These are phyloP conservation scores for Phaenicophaeus curvirostris DNA, from an alignment of 2,797 vertebrate species.

Conservation along the genomic window DNA sequence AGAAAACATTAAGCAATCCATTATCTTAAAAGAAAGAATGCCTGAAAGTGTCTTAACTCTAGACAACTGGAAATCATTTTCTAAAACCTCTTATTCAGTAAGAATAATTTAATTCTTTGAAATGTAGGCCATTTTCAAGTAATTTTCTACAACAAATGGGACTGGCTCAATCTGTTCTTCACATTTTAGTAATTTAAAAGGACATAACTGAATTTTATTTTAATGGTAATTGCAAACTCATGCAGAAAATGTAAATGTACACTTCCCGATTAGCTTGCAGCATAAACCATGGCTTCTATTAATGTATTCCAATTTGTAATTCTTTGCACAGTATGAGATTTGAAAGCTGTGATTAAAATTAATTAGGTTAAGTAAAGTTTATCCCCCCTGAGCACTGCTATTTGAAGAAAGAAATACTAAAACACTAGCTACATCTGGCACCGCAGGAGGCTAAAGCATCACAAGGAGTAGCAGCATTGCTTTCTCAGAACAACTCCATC, in stretches of 20 bases:
- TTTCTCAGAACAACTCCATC: constrained; percentile 42
- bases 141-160: constrained; percentile 71
- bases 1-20: constrained; percentile 28
- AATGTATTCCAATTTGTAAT: constrained; percentile 85
- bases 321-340: constrained; percentile 85
- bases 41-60: constrained; percentile 52
- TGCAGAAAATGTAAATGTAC: constrained; percentile 83
- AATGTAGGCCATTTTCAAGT: constrained; percentile 70
- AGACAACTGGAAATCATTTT: constrained; percentile 64
- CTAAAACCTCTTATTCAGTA: constrained; percentile 37
- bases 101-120: constrained; percentile 68
- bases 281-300: constrained; percentile 80
- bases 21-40: constrained; percentile 39
- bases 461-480: constrained; percentile 16
- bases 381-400: constrained; percentile 81
- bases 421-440: constrained; percentile 76
- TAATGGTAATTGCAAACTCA: constrained; percentile 82
- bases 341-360: constrained; percentile 88
- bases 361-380: constrained; percentile 89
- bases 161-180: constrained; percentile 75
- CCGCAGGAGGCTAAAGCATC: constrained; percentile 71
- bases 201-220: constrained; percentile 79
- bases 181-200: constrained; percentile 78
- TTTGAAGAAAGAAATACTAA: constrained; percentile 79
- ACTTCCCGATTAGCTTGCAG: constrained; percentile 80